Base-by-base conservation (phyloP, 1,140 invertebrate genomes). In the Nephotettix cincticeps region DNA sequence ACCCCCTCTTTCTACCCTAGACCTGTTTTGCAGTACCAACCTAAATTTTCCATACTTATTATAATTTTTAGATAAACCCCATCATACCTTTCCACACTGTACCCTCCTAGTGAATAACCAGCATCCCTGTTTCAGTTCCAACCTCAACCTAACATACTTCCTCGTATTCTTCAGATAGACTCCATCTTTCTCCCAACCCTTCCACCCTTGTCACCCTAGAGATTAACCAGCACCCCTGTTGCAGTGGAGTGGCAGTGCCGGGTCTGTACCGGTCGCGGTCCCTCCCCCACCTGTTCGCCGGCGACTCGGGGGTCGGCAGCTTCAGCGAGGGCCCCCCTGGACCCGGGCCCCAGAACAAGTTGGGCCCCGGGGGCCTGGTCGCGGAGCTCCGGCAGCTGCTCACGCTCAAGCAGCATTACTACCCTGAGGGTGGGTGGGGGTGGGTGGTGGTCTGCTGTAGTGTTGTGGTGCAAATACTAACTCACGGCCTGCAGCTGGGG, bases 341-440 rank as follows among this genome's bases (percentile, higher is more conserved):
- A 14, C 36, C 69, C 21, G 43, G 21, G 21, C 47, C 72, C 17
- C 67, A 54, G 9, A 47, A 32, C 70, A 71, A 64, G 61, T 36
- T 36, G 32, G 32, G 32, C 4, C 63, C 54, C 51, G 56, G 71
- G 23, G 71, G 71, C 29, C 58, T 72, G 54, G 64, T 71, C 0
- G 81, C 84, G 19, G 85, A 87, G 76, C 75, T 86, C n/a, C 78
- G 83, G 30, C 85, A 86, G 73, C 73, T 87, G 69, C 80, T 86
- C 27, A 89, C 88, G 0, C 80, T 90, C 1, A 87, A 85, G 68
- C 86, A 89, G 75, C 89, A 92, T 73, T 91, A 90, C 75, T 92
- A 91, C 73, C 89, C 90, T 0, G 90, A 92, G 76, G 89, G 89
- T 19, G 89, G 89, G 0, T 92, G 90, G 90, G 90, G 90, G 11